Evolutionary conservation across 2,797 vertebrate genomes (phyloP), one percentile per base, ranked within the genome.

Genomic region (Lates japonicus): DNA sequence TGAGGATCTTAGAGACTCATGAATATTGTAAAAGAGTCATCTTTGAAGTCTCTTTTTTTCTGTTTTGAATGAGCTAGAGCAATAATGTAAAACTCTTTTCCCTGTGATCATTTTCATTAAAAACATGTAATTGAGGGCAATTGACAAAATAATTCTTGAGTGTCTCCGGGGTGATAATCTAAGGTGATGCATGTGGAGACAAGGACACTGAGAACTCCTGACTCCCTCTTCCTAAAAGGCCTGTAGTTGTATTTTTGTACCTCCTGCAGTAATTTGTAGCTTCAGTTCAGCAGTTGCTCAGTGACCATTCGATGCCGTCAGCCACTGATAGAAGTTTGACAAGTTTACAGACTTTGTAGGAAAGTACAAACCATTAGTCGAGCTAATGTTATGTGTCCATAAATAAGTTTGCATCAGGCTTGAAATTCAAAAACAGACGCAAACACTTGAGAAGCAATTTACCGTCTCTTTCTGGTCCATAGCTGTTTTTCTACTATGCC

Each of bases 21-120:
- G 72, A 93, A 94, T 93, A 91, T 92, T 89, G 84, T 80, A 92
- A 75, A 78, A 74, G 78, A 90, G 59, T 63, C 41, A 5, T 78
- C 68, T 90, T 92, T 93, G 82, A 89, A 86, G 84, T 83, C 19
- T 60, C 33, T 59, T 73, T 81, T 81, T 80, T 49, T 57, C n/a
- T 55, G 33, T 70, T 77, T 74, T 74, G 29, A 85, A 82, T 46
- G 74, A 81, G 68, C 58, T 66, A 35, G 52, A 83, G 73, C 41
- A 80, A 76, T 69, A 81, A 86, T 67, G 35, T 73, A 41, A 79
- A 64, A 63, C 35, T 46, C 25, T 41, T 67, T 58, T 86, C 61
- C 57, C 73, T 84, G 54, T 81, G 61, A 88, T 86, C 48, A 49
- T 74, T 88, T 68, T 80, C 16, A 83, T 81, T 74, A 70, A 75